Evolutionary conservation across 2,797 vertebrate genomes (phyloP).

Genomic region (Scyliorhinus canicula): DNA sequence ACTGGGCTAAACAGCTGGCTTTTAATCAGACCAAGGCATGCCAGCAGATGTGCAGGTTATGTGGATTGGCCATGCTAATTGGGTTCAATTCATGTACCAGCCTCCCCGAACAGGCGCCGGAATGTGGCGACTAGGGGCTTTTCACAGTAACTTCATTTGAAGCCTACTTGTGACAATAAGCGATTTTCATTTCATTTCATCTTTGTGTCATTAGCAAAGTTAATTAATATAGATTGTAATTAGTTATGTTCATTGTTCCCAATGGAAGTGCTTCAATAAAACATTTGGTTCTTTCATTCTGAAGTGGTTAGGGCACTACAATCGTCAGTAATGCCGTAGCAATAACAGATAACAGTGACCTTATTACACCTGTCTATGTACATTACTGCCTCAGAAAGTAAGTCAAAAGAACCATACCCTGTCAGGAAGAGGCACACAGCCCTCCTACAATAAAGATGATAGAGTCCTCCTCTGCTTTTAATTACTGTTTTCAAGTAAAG

Average conservation of each 20-base stretch:
- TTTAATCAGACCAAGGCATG: no score
- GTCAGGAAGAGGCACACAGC: neutral
- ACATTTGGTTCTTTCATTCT: neutral
- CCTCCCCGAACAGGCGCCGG: no score
- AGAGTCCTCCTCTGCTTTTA: neutral
- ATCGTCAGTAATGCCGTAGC: neutral
- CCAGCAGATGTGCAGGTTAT: no score
- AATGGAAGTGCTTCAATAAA: neutral
- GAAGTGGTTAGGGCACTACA: neutral
- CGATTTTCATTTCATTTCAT: no score
- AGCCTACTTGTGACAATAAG: no score
- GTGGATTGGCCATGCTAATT: no score
- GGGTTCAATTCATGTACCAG: no score
- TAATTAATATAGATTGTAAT: neutral
- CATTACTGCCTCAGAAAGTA: neutral
- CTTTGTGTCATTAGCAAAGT: no score
- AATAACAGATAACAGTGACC: neutral
- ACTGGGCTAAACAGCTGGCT: no score
- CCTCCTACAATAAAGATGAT: neutral
- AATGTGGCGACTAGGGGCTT: no score
- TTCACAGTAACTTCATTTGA: no score
- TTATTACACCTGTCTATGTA: neutral
- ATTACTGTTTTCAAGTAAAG: neutral
- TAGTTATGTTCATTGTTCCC: neutral
- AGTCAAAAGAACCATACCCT: neutral